Percentiles rank a stretch among this genome's conserved stretches.
phyloP scores from a whole-genome alignment of 2,113 vertebrate species.

The Corydoras maculifer region DNA sequence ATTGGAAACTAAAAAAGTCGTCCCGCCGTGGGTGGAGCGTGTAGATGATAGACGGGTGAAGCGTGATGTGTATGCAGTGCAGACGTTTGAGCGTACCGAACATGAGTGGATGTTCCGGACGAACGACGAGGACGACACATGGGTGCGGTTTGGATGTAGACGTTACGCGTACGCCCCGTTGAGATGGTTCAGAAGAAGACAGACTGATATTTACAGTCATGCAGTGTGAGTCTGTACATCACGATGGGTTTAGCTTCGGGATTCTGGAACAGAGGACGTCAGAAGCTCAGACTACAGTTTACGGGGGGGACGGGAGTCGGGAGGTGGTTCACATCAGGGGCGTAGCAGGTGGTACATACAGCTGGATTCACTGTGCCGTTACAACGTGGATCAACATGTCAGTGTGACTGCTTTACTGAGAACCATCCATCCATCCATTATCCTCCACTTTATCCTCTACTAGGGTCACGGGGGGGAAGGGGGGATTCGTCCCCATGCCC shows the following conservation, averaged over 20 bases:
- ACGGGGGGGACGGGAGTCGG: neutral
- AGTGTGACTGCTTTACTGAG: no score
- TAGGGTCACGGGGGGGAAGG: no score
- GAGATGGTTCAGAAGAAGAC: constrained; percentile 59
- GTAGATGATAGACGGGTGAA: constrained; percentile 58
- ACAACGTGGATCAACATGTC: constrained; percentile 4
- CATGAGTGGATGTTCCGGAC: constrained; percentile 63
- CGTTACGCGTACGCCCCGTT: constrained; percentile 54
- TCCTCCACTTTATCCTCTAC: no score
- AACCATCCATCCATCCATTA: no score
- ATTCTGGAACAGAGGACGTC: no score
- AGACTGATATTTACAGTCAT: constrained; percentile 74
- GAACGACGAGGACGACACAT: constrained; percentile 58
- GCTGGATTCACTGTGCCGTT: constrained; percentile 26
- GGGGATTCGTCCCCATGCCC: no score
- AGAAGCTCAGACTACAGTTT: no score
- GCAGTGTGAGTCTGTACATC: constrained; percentile 65
- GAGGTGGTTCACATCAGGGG: constrained; percentile 14
- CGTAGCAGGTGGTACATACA: constrained; percentile 15
- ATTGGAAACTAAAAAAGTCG: constrained; percentile 81
- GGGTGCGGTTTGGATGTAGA: constrained; percentile 49
- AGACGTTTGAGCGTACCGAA: constrained; percentile 59
- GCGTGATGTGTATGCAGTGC: constrained; percentile 46
- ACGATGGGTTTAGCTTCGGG: constrained; percentile 39
- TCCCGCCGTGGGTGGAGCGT: constrained; percentile 50